Evolutionary conservation across 2,797 vertebrate species (phyloP), one percentile per base, ranked within the genome.

Genomic region (Acanthiza pusilla): DNA sequence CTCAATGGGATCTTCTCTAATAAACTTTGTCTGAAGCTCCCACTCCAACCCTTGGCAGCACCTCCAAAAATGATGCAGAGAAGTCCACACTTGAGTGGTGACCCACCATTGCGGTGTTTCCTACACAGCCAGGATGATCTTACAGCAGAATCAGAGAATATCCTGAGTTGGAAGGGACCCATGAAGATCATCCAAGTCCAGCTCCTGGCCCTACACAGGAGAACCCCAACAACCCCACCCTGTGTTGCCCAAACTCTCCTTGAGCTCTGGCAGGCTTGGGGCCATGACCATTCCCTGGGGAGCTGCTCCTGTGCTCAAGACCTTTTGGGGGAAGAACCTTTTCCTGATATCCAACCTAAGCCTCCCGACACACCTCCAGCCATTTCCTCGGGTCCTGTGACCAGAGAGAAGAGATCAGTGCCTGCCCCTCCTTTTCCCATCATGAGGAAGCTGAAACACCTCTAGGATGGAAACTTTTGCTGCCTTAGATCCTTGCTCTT

Each of bases 241-340:
- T 2, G 10, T 34, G 5, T 53, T 19, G n/a, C 14, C 5, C n/a
- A 32, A 71, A 47, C 15, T 15, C 13, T 45, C 18, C 57, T 34
- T 40, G 21, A 71, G 38, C 51, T 76, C 62, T 70, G n/a, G 13
- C 6, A 58, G 38, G 3, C n/a, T 47, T 53, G 45, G 21, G 15
- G 38, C 13, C 0, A 0, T 34, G 25, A 16, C 7, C 17, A 16
- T 57, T 26, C 58, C 8, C 4, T 40, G n/a, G 5, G 51, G 25
- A 71, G 20, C 8, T 71, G 11, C 13, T 47, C 21, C 58, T 47
- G 65, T 12, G 45, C 26, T 45, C 2, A 7, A 0, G 0, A 26
- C 29, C 4, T n/a, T 71, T 10, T 63, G 11, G 5, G 38, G 6
- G 38, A 89, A 40, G 20, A 63, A 65, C 5, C 6, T 65, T 70